Base-by-base conservation (phyloP, 2,888 invertebrate genomes). In the Cosmia pyralina region DNA sequence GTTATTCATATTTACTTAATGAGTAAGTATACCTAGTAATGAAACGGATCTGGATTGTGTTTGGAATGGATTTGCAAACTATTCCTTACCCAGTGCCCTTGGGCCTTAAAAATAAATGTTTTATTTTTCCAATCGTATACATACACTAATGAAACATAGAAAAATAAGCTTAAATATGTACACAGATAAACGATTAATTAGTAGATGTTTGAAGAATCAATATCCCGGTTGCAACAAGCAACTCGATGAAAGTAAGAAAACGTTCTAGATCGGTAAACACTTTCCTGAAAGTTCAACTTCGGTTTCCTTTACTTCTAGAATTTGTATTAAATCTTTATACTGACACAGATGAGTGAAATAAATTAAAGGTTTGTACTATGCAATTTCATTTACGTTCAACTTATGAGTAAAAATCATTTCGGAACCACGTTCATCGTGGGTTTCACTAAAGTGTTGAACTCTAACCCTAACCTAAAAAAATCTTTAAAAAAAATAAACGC, bases 1-100 rank as follows among this genome's bases (percentile, higher is more conserved):
- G 38, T 17, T 38, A 19, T 13, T n/a, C n/a, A 64, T 64, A 65
- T 72, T 79, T 55, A n/a, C 59, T 13, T 10, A 44, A 64, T 64
- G 41, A 64, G 41, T 53, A 63, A 46, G 46, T 38, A 28, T n/a
- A 10, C 4, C 17, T 17, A 48, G 28, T 57, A 53, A 48, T 50
- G 13, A 74, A 52, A 38, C 19, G 15, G 10, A 10, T 22, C 8
- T 4, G n/a, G 11, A 52, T 11, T 10, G 17, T 38, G 6, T 38
- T 38, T 38, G 17, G 38, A 64, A 64, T 64, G 4, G 6, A 50
- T 38, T 50, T 2, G 1, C n/a, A 15, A 48, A 48, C 34, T 34
- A 50, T n/a, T 64, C 10, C 8, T n/a, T 10, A 15, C 8, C 7
- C 53, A 22, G 22, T 11, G n/a, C 52, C 0, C 4, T 44, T 60